Conservation (phyloP, 2,797 vertebrate genomes). For the Selene dorsalis region DNA sequence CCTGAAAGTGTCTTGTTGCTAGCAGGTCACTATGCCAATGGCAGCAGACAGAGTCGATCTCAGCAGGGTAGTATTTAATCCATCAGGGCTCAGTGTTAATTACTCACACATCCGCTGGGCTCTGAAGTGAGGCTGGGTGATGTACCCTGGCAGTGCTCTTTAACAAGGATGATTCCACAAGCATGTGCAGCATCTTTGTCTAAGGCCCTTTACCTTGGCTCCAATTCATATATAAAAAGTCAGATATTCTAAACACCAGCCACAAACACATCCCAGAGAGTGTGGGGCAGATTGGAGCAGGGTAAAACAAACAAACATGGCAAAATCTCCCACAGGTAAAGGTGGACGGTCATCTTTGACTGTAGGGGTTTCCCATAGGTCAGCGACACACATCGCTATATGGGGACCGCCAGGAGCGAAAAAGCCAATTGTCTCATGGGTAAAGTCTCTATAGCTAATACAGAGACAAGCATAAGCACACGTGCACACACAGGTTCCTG, state of each 20-base stretch:
- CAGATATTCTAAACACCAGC: neutral
- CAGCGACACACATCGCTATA: conserved; percentile 68
- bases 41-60: conserved; percentile 60
- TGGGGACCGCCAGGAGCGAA: conserved; percentile 76
- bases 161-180: conserved; percentile 37
- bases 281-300: conserved; percentile 12
- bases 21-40: conserved; percentile 54
- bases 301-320: conserved; percentile 56
- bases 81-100: conserved; percentile 75
- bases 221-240: conserved; percentile 27
- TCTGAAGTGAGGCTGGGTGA: conserved; percentile 52
- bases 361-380: conserved; percentile 76
- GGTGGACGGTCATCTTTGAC: conserved; percentile 47
- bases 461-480: conserved; percentile 23
- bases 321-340: conserved; percentile 53
- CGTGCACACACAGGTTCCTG: conserved; percentile 51
- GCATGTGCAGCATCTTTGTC: conserved; percentile 19
- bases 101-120: conserved; percentile 66
- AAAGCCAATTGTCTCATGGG: conserved; percentile 76
- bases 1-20: conserved; percentile 42
- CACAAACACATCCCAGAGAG: neutral
- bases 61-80: conserved; percentile 71
- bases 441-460: conserved; percentile 62
- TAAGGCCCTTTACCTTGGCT: neutral
- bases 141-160: conserved; percentile 36